A percentile compares a stretch with the other conserved stretches of the same genome.
phyloP scores from a whole-genome alignment of 2,113 vertebrate genomes.

The Forbesichthys papilliferus region DNA sequence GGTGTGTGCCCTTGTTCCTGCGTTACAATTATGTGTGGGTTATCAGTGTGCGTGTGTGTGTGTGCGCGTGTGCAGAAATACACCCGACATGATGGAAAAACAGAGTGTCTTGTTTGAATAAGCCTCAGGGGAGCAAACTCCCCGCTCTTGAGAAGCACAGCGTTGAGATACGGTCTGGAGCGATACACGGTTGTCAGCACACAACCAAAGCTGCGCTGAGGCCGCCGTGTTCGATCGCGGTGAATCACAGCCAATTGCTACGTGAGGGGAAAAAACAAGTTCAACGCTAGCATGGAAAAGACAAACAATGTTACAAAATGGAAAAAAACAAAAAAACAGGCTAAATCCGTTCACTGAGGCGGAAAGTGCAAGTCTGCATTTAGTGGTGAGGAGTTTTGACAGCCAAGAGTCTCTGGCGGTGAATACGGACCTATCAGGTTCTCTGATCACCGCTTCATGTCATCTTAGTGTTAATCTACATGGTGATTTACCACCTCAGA shows the following conservation, averaged over 20 bases:
- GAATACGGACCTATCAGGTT: conserved; percentile 28
- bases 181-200: background rate
- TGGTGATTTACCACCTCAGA: conserved; percentile 43
- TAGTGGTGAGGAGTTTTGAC: conserved; percentile 63
- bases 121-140: background rate
- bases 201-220: background rate
- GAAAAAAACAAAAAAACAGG: conserved; percentile 13
- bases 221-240: background rate
- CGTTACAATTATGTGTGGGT: background rate
- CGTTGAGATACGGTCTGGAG: too few species aligned
- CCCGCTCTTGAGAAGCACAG: too few species aligned
- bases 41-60: background rate
- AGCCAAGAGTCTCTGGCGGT: conserved; percentile 58
- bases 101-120: background rate
- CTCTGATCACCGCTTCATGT: conserved; percentile 38
- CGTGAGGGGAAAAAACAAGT: conserved; percentile 26
- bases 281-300: conserved; percentile 14
- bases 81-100: too few species aligned
- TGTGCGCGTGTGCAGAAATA: background rate
- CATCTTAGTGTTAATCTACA: conserved; percentile 39
- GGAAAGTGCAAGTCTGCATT: conserved; percentile 60
- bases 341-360: conserved; percentile 26
- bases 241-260: conserved; percentile 21
- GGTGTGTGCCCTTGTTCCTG: background rate
- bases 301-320: conserved; percentile 33